Percentiles rank a stretch among this genome's conserved stretches.
Evolutionary conservation across 2,797 vertebrate genomes (phyloP).

Genomic region (Cichlasoma orientale): DNA sequence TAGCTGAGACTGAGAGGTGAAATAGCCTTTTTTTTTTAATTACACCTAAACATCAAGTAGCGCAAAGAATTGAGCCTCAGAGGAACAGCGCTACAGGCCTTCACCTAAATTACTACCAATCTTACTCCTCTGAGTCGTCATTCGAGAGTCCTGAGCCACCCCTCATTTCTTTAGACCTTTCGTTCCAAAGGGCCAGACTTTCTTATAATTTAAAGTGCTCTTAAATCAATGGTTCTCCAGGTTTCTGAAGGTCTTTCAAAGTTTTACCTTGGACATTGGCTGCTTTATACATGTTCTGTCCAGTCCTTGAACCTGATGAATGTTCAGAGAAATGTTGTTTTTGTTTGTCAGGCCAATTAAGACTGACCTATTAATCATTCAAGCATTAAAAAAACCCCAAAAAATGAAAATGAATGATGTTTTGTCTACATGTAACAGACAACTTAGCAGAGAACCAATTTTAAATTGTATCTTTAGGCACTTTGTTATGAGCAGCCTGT

Average conservation of each 20-base stretch:
- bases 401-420: too few relatives aligned
- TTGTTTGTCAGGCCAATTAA: neutral
- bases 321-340: neutral
- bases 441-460: neutral
- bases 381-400: too few relatives aligned
- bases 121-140: neutral
- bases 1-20: constrained; percentile 22
- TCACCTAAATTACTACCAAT: neutral
- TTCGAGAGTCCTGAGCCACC: neutral
- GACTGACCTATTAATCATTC: neutral
- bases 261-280: neutral
- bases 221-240: neutral
- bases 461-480: neutral
- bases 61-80: neutral
- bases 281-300: neutral
- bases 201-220: neutral
- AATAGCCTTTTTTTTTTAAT: constrained; percentile 1
- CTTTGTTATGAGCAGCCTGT: too few relatives aligned
- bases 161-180: neutral
- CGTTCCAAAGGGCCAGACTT: neutral
- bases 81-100: neutral
- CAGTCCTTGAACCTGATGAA: neutral
- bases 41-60: constrained; percentile 29
- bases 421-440: neutral
- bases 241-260: neutral